Base-by-base conservation (phyloP, 2,888 invertebrate genomes). In the Tetragnatha montana region DNA sequence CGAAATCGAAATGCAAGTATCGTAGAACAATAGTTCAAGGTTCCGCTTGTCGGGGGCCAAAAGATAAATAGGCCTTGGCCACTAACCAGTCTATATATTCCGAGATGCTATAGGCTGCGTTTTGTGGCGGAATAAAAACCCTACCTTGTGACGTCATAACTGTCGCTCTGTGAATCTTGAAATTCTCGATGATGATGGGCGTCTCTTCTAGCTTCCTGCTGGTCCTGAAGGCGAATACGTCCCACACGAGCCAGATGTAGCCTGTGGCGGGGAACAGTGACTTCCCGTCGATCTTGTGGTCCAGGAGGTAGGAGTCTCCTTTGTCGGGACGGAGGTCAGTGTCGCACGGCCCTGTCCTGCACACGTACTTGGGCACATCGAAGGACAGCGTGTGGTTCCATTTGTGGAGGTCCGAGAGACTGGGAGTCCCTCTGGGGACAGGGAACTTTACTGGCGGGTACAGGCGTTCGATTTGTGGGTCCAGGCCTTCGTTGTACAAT, bases 341-440 rank as follows among this genome's bases (percentile, higher is more conserved):
- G 49, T 95, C 95, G 92, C 96, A 95, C 92, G 96, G 96, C 86
- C 95, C 95, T 35, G 97, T 94, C 94, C 97, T 96, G 78, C 96
- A 94, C 91, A 95, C 95, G 94, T 97, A 97, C 93, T 96, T 95
- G 83, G 97, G 96, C 17, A 98, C 97, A 92, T 95, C 94, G 98
- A 98, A 99, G 93, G 96, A 96, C 88, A 95, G 95, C 12, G 96
- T 95, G 94, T 99, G 99, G 94, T 99, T 98, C 99, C 99, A 99
- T 91, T 95, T 95, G 92, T 99, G 94, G 93, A 96, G 95, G 0
- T 98, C 96, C 91, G 96, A 96, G 81, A 99, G 95, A 95, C 97
- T 96, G 0, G 98, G 98, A 35, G 99, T 99, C 92, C 97, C 97
- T 91, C 96, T 95, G 21, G 98, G 95, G 78, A 99, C 99, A 0